These are phyloP conservation scores for Venustoraphidia nigricollis DNA, from an alignment of 2,888 invertebrate species.

Conservation along the genomic window DNA sequence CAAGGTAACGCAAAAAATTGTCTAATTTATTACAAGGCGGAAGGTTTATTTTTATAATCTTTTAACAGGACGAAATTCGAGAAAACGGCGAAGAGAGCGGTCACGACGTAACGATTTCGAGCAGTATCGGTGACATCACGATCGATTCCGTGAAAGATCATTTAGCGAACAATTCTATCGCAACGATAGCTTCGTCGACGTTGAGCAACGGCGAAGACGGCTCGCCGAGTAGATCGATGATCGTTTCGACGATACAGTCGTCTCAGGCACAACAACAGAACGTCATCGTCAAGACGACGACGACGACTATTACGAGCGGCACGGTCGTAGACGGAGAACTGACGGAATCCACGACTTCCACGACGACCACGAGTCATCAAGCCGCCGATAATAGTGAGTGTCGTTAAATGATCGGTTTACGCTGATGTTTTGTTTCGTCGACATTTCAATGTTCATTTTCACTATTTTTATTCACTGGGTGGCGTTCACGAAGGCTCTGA, in stretches of 20 bases:
- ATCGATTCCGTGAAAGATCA: conserved; percentile 90
- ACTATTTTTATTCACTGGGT: no score
- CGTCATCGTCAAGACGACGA: conserved; percentile 44
- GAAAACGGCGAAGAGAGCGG: conserved; percentile 35
- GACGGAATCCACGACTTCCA: conserved; percentile 22
- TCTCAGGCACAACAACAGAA: conserved; percentile 22
- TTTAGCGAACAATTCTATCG: conserved; percentile 29
- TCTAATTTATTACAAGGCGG: no score
- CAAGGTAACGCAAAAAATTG: no score
- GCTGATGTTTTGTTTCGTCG: background rate
- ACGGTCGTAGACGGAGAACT: conserved; percentile 20
- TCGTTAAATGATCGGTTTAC: conserved; percentile 1
- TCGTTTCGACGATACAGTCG: conserved; percentile 20
- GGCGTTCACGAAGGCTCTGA: no score
- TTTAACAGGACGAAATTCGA: conserved; percentile 22
- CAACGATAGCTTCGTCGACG: conserved; percentile 15
- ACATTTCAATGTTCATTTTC: no score
- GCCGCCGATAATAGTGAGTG: conserved; percentile 37
- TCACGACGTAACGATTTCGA: conserved; percentile 34
- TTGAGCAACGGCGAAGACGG: conserved; percentile 22
- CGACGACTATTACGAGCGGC: conserved; percentile 38
- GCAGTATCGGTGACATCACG: conserved; percentile 74
- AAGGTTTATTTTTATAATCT: conserved; percentile 9
- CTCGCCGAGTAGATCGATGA: conserved; percentile 13
- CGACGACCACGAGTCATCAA: conserved; percentile 27